Conservation (phyloP, 2,888 invertebrate species). For the Chloromyia formosa region DNA sequence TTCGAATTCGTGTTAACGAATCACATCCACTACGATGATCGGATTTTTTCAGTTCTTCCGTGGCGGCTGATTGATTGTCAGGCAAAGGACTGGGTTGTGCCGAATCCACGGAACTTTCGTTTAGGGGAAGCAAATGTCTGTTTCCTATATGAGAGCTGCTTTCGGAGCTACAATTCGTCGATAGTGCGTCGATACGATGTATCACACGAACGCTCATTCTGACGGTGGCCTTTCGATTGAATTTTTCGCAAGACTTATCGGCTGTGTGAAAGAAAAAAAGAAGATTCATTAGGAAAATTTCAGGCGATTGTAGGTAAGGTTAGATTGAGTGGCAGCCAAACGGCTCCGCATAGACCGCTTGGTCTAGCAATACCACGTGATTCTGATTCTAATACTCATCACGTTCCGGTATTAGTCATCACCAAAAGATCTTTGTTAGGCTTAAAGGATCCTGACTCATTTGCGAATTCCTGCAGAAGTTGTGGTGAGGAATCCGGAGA, state of each 20-base stretch:
- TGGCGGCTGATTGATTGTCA: not conserved
- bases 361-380: no score
- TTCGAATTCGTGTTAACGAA: conserved; percentile 60
- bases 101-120: not conserved
- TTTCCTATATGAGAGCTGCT: conserved; percentile 57
- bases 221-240: conserved; percentile 80
- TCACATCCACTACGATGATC: conserved; percentile 61
- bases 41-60: conserved; percentile 23
- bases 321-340: not conserved
- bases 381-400: no score
- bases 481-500: no score
- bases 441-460: no score
- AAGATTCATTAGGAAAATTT: not conserved
- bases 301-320: not conserved
- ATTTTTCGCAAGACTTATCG: conserved; percentile 84
- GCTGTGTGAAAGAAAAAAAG: conserved; percentile 66
- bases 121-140: conserved; percentile 54
- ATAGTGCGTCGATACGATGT: conserved; percentile 67
- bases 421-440: no score
- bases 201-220: conserved; percentile 87
- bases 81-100: not conserved
- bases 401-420: no score
- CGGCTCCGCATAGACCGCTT: no score
- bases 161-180: conserved; percentile 55
- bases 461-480: no score